Conservation (phyloP, 2,888 invertebrate species). For the Mayetiola destructor region DNA sequence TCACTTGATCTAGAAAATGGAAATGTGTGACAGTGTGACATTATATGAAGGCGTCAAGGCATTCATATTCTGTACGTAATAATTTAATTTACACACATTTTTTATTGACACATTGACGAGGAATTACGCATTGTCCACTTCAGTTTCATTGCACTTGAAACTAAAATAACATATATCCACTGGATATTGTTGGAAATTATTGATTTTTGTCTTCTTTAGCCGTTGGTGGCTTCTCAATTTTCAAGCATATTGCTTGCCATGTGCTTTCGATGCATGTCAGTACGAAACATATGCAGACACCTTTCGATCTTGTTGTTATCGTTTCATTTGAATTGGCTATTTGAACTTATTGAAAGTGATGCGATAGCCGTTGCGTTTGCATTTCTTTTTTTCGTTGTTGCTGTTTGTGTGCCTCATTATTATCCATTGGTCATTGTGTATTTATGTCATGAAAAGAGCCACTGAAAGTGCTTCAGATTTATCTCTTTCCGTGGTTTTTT, state of each 20-base stretch:
- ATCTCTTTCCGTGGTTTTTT: too few relatives aligned
- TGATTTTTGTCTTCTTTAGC: neutral
- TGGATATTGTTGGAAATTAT: neutral
- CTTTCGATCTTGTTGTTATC: neutral
- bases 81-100: neutral
- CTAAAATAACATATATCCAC: neutral
- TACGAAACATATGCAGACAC: neutral
- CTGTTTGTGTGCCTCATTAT: neutral
- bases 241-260: neutral
- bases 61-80: too few relatives aligned
- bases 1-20: too few relatives aligned
- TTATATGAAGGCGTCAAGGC: too few relatives aligned
- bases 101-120: neutral
- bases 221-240: neutral
- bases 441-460: too few relatives aligned
- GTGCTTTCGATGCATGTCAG: too few relatives aligned
- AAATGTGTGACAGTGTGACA: too few relatives aligned
- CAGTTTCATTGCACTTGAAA: neutral
- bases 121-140: neutral
- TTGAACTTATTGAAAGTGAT: neutral
- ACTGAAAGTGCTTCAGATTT: slow-evolving; percentile 5
- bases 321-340: slow-evolving; percentile 1
- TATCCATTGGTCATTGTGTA: neutral
- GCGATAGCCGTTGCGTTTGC: neutral
- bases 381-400: neutral